Evolutionary conservation across 2,888 invertebrate species (phyloP).

Genomic region (Drosophila ezoana): DNA sequence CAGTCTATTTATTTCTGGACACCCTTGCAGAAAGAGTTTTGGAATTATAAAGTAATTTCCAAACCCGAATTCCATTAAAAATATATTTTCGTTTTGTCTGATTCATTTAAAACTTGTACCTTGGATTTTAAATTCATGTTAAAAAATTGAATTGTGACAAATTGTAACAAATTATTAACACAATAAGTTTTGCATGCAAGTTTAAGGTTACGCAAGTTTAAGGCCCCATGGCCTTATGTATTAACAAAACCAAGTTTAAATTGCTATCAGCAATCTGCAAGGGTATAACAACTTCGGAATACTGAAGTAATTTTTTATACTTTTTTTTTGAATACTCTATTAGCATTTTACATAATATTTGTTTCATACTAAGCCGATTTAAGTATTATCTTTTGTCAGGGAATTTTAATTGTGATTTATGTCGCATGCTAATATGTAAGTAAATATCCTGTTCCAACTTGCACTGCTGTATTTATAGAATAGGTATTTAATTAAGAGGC

Average conservation of each 20-base stretch:
- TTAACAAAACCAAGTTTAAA: background rate
- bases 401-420: conserved; percentile 20
- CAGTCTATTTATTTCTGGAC: conserved; percentile 1
- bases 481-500: conserved; percentile 3
- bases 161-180: too few relatives aligned
- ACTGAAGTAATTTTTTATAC: background rate
- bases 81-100: background rate
- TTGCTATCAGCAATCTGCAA: background rate
- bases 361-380: conserved; percentile 3
- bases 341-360: conserved; percentile 21
- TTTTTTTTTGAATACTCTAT: background rate
- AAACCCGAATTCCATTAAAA: background rate
- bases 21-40: background rate
- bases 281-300: background rate
- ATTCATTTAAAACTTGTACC: background rate
- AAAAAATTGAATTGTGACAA: too few relatives aligned
- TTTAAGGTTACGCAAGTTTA: too few relatives aligned
- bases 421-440: conserved; percentile 43
- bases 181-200: too few relatives aligned
- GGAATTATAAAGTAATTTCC: background rate
- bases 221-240: too few relatives aligned
- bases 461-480: conserved; percentile 10
- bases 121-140: too few relatives aligned
- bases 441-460: conserved; percentile 1
- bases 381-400: background rate